Evolutionary conservation across 1,140 invertebrate species (phyloP).

Genomic region (Magallana ariakensis): DNA sequence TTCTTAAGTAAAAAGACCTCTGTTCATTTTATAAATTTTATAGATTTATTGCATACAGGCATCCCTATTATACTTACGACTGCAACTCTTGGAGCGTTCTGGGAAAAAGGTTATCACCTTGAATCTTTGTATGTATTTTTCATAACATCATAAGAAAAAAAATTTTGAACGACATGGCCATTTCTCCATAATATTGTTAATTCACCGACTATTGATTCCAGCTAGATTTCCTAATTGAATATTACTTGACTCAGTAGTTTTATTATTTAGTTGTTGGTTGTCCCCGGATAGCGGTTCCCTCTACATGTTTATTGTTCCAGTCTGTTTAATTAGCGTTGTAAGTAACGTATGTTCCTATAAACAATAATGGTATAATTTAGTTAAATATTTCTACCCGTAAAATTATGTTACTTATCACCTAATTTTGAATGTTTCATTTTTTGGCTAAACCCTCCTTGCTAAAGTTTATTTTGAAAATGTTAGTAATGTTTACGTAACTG

Average conservation of each 20-base stretch:
- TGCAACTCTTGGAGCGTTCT: conserved; percentile 29
- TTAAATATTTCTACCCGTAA: neutral
- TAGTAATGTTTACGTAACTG: neutral
- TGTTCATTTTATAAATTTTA: neutral
- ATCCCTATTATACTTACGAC: conserved; percentile 31
- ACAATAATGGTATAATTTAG: neutral
- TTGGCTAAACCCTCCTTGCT: neutral
- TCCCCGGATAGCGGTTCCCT: conserved; percentile 54
- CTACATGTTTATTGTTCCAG: conserved; percentile 66
- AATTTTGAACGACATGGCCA: neutral
- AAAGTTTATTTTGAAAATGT: too few species aligned
- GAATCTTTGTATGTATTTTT: conserved; percentile 45
- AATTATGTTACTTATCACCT: neutral
- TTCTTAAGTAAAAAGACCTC: neutral
- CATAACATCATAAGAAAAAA: neutral
- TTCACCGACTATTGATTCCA: neutral
- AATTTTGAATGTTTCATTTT: neutral
- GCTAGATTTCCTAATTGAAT: neutral
- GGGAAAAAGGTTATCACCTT: conserved; percentile 13
- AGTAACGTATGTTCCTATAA: neutral
- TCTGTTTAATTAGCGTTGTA: conserved; percentile 59
- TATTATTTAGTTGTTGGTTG: conserved; percentile 64
- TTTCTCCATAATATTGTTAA: neutral
- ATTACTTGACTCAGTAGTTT: neutral
- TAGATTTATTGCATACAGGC: neutral